Evolutionary conservation across 1,140 invertebrate genomes (phyloP), one percentile per base, ranked within the genome.

Genomic region (Atopsyche davidsoni): DNA sequence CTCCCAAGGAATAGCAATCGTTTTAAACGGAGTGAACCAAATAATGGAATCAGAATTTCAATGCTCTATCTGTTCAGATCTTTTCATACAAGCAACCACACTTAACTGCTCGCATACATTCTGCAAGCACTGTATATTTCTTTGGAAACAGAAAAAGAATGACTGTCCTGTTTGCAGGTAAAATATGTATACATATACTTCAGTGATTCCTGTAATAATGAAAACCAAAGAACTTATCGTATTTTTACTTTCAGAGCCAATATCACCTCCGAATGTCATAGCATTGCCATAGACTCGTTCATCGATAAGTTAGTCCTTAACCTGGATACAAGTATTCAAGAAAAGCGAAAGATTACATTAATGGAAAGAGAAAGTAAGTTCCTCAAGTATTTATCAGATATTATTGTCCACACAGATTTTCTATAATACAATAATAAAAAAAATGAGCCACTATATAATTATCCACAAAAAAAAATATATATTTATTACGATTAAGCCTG

Each of bases 101-200:
- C 64, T 90, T 4, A 82, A 80, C 61, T 92, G 88, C 63, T 80
- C 80, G 0, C 89, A 92, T 57, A 83, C 83, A 1, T 90, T 87
- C 61, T 92, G 89, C 62, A 68, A 79, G 21, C 73, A 77, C 55
- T 91, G 88, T 60, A 87, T 92, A 23, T 62, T 67, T 0, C 64
- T 69, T 38, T 92, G 88, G 89, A 80, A 78, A 54, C 80, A 79
- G 34, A 86, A 82, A 49, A 82, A 81, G 55, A 79, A 72, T 18
- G 77, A 81, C 6, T 91, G 88, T 66, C 87, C 87, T 0, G 78
- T 84, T 38, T 91, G 87, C 65, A 70, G 83, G 61, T 67, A 9
- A 36, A 14, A 14, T 36, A 36, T 42, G 10, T 21, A 17, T 42
- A 14, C n/a, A 23, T 4, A 6, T 42, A 21, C 6, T 21, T 6